Conservation (phyloP, 2,888 invertebrate genomes). For the Drosophila phalerata region DNA sequence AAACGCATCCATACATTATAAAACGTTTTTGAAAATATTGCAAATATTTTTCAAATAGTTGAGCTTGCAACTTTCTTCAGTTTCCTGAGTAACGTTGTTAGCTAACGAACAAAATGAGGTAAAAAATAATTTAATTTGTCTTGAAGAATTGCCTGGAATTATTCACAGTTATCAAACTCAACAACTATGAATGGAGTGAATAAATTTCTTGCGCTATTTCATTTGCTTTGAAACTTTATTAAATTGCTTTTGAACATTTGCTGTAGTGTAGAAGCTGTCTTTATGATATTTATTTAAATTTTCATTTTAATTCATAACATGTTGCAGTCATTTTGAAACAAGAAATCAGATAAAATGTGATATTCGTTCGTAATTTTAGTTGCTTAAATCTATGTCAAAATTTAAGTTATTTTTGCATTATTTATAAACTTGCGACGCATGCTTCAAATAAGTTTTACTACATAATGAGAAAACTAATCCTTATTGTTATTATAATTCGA, state of each 20-base stretch:
- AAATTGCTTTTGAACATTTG: constrained; percentile 2
- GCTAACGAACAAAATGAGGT: neutral
- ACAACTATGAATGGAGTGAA: constrained; percentile 3
- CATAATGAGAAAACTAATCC: constrained; percentile 8
- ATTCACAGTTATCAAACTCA: neutral
- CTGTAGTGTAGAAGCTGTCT: neutral
- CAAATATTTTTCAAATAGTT: constrained; percentile 8
- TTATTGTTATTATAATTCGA: constrained; percentile 7
- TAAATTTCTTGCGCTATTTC: constrained; percentile 5
- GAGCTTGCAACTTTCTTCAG: neutral
- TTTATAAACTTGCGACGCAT: neutral
- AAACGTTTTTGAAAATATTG: constrained; percentile 13
- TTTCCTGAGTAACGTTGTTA: neutral
- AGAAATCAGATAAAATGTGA: neutral
- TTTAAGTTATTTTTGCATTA: neutral
- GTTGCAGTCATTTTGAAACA: constrained; percentile 2
- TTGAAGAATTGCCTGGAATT: neutral
- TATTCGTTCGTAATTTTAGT: neutral
- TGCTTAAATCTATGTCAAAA: neutral
- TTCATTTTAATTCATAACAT: neutral
- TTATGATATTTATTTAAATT: constrained; percentile 4
- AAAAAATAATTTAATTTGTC: constrained; percentile 27
- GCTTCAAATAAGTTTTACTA: constrained; percentile 5
- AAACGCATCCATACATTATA: constrained; percentile 28
- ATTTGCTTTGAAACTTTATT: neutral